These are phyloP conservation scores for Amphilophus citrinellus DNA, from an alignment of 2,113 vertebrate species.

Conservation along the genomic window DNA sequence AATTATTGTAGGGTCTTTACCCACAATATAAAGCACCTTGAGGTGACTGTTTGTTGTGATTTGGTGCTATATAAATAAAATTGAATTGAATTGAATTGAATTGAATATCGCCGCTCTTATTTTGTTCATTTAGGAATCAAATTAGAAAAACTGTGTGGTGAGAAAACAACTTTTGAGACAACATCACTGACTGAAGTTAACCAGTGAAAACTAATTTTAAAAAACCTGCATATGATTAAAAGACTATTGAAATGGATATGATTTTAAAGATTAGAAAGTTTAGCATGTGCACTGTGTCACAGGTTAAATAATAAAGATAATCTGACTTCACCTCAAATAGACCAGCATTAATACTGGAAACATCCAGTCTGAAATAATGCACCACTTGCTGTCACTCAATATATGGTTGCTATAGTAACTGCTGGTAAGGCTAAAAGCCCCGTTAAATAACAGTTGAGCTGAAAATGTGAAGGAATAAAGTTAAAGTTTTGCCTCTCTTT, in stretches of 20 bases:
- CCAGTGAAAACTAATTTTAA: background rate
- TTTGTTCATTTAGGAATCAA: slow-evolving; percentile 26
- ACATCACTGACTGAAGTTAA: background rate
- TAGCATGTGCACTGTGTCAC: background rate
- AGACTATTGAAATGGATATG: background rate
- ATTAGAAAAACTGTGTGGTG: slow-evolving; percentile 10
- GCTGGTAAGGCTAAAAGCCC: slow-evolving; percentile 2
- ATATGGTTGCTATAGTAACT: slow-evolving; percentile 47
- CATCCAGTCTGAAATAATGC: slow-evolving; percentile 40
- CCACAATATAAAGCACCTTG: no score
- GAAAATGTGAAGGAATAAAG: background rate
- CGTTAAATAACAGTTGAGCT: slow-evolving; percentile 26
- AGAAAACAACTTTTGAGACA: background rate
- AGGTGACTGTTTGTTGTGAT: no score
- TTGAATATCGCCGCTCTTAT: background rate
- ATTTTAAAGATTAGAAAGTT: background rate
- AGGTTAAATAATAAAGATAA: background rate
- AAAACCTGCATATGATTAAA: background rate
- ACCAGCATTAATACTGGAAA: slow-evolving; percentile 4
- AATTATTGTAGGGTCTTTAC: no score
- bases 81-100: no score
- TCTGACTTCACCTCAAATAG: slow-evolving; percentile 26
- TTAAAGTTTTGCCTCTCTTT: background rate
- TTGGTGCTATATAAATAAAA: no score
- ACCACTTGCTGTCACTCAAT: slow-evolving; percentile 49